Conservation (phyloP, 2,797 vertebrate species). For the Onychomys arenicola region DNA sequence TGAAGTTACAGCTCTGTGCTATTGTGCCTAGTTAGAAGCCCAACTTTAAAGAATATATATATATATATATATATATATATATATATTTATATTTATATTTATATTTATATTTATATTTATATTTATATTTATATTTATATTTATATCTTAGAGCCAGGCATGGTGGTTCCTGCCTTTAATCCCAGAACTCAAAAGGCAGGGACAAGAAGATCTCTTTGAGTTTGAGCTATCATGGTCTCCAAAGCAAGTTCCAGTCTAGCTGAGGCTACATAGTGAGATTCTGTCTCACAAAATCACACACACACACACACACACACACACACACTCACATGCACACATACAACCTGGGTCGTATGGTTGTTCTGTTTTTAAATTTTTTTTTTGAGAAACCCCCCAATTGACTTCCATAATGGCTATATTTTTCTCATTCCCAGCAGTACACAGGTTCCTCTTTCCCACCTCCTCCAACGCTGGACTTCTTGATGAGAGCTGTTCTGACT, state of each 20-base stretch:
- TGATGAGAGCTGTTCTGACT: not conserved
- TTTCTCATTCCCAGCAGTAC: not conserved
- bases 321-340: not conserved
- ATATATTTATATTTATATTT: no score
- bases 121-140: no score
- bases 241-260: not conserved
- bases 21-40: not conserved
- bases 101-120: no score
- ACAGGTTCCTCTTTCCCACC: not conserved
- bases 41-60: not conserved
- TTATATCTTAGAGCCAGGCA: not conserved
- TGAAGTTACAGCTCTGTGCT: not conserved
- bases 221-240: not conserved
- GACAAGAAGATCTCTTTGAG: not conserved
- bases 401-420: not conserved
- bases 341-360: not conserved
- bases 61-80: no score
- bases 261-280: not conserved
- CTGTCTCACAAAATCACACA: not conserved
- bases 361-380: not conserved
- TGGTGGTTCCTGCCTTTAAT: not conserved
- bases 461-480: not conserved
- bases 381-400: not conserved
- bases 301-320: not conserved
- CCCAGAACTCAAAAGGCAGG: not conserved